Percentiles rank a stretch among this genome's conserved stretches.
phyloP scores from a whole-genome alignment of 1,140 invertebrate genomes.

The Drosophila varians region DNA sequence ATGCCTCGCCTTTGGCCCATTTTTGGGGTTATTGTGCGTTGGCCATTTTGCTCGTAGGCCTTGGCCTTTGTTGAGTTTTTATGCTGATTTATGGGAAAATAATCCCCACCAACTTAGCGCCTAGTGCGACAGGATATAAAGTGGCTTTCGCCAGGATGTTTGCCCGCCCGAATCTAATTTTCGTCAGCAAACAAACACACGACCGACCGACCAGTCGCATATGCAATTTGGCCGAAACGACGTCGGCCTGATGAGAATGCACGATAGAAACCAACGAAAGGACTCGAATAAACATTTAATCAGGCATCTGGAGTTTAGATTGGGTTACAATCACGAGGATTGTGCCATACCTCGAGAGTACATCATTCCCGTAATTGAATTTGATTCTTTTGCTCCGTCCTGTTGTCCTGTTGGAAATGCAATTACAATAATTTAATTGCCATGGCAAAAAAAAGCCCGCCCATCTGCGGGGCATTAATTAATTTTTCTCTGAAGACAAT shows the following conservation, averaged over 20 bases:
- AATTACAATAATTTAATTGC: constrained; percentile 66
- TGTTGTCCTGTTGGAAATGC: constrained; percentile 1
- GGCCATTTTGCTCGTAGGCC: constrained; percentile 35
- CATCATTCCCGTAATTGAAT: constrained; percentile 25
- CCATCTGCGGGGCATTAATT: constrained; percentile 55
- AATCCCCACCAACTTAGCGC: constrained; percentile 68
- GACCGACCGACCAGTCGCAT: constrained; percentile 2
- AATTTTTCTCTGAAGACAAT: constrained; percentile 50
- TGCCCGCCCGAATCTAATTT: constrained; percentile 48
- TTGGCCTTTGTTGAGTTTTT: constrained; percentile 67
- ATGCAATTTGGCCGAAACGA: constrained; percentile 47
- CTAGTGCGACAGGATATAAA: constrained; percentile 42
- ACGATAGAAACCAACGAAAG: constrained; percentile 6
- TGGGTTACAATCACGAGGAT: neutral
- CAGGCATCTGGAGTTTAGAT: constrained; percentile 10
- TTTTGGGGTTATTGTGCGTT: constrained; percentile 24
- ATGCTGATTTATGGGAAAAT: constrained; percentile 79
- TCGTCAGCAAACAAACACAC: constrained; percentile 26
- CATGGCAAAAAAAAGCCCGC: constrained; percentile 46
- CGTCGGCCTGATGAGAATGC: constrained; percentile 35
- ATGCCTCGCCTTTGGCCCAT: constrained; percentile 32
- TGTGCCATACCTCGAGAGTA: constrained; percentile 1
- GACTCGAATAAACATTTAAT: constrained; percentile 38
- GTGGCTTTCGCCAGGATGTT: constrained; percentile 30
- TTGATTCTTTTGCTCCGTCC: constrained; percentile 22